phyloP scores from a whole-genome alignment of 2,113 vertebrate species.

The Rhizomys pruinosus region DNA sequence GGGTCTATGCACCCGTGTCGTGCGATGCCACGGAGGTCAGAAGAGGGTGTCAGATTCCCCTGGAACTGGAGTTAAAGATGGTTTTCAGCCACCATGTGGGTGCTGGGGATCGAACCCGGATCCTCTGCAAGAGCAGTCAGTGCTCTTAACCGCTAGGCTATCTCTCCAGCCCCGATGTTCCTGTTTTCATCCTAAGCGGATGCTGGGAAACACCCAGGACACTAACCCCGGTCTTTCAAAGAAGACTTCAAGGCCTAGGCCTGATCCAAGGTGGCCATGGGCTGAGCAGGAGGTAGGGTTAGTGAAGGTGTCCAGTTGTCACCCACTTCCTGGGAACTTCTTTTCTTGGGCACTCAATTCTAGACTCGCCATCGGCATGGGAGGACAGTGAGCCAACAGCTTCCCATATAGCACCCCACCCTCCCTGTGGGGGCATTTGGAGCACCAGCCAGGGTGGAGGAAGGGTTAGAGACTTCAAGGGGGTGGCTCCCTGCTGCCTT shows the following conservation, averaged over 20 bases:
- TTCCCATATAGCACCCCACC: accelerated
- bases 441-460: not conserved
- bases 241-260: not conserved
- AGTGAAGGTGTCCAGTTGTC: not conserved
- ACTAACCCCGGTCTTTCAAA: not conserved
- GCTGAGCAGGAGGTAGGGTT: accelerated
- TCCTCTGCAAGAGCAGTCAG: no score
- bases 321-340: not conserved
- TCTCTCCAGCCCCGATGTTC: no score
- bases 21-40: no score
- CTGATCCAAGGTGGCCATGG: not conserved
- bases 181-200: accelerated
- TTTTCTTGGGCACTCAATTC: not conserved
- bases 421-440: accelerated
- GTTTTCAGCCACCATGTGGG: no score
- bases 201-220: not conserved
- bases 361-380: not conserved
- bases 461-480: not conserved
- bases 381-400: not conserved
- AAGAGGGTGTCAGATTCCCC: no score
- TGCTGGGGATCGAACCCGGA: no score
- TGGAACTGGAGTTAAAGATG: no score
- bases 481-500: accelerated
- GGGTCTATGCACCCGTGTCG: no score
- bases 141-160: no score